Conservation (phyloP, 2,113 vertebrate genomes). For the Tylochromis polylepis region DNA sequence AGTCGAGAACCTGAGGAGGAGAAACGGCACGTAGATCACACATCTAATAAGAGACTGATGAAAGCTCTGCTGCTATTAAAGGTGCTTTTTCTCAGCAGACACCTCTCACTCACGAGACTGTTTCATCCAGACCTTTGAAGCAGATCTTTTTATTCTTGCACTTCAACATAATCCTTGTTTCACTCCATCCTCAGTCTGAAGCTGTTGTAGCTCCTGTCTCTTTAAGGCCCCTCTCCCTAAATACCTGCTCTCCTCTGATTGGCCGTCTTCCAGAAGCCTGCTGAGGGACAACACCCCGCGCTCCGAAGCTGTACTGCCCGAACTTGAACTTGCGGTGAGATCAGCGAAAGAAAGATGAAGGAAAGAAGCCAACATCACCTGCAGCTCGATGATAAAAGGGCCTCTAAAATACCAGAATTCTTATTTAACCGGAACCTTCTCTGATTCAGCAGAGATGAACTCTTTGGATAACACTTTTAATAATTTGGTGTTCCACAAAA, state of each 20-base stretch:
- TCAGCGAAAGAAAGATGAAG: neutral
- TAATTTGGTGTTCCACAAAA: no score
- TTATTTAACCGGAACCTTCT: neutral
- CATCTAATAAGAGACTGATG: neutral
- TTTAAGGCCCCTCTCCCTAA: no score
- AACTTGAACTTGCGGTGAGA: neutral
- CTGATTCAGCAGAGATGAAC: no score
- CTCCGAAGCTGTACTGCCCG: neutral
- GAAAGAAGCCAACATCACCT: neutral
- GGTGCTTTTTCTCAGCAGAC: neutral
- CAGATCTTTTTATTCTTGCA: neutral
- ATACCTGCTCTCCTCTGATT: neutral
- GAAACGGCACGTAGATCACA: neutral
- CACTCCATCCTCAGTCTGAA: neutral
- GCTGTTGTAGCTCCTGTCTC: neutral
- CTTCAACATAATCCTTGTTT: neutral
- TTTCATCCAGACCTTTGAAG: neutral
- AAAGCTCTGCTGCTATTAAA: neutral
- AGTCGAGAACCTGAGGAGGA: conserved; percentile 81
- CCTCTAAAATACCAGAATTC: neutral
- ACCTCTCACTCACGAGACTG: neutral
- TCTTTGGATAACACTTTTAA: no score
- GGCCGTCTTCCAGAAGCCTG: neutral
- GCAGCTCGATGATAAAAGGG: neutral
- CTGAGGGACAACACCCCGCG: neutral